phyloP scores from a whole-genome alignment of 2,113 vertebrate genomes.

The Bungarus multicinctus region DNA sequence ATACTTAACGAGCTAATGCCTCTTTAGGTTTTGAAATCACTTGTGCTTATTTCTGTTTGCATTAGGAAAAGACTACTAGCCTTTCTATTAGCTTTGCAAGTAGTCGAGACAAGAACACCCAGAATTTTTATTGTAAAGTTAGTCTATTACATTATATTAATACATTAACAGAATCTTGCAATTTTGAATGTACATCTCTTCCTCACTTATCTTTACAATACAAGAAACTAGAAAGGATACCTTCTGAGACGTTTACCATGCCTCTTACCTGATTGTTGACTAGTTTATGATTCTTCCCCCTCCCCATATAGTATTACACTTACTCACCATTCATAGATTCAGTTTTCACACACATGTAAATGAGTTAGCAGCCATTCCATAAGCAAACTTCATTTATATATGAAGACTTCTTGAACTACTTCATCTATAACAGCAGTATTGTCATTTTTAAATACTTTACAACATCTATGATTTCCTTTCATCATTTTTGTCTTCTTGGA shows the following conservation, averaged over 20 bases:
- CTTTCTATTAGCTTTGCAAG: background rate
- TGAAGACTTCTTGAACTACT: background rate
- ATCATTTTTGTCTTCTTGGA: background rate
- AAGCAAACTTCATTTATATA: background rate
- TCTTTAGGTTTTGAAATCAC: background rate
- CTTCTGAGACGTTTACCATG: background rate
- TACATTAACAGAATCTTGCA: background rate
- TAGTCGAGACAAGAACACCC: background rate
- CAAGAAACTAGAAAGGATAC: background rate
- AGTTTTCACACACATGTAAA: background rate
- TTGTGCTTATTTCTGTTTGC: background rate
- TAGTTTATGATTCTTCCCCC: background rate
- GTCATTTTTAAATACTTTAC: background rate
- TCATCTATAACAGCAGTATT: background rate
- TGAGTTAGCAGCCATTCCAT: background rate
- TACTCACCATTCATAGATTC: background rate
- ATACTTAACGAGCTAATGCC: background rate
- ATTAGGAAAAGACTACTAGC: background rate
- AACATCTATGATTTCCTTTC: background rate
- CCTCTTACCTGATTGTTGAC: background rate
- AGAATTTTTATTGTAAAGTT: background rate
- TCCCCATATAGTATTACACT: background rate
- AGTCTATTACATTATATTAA: background rate
- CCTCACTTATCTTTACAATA: background rate
- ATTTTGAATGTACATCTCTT: background rate